phyloP scores from a whole-genome alignment of 2,113 vertebrate genomes.

The Grammomys surdaster region DNA sequence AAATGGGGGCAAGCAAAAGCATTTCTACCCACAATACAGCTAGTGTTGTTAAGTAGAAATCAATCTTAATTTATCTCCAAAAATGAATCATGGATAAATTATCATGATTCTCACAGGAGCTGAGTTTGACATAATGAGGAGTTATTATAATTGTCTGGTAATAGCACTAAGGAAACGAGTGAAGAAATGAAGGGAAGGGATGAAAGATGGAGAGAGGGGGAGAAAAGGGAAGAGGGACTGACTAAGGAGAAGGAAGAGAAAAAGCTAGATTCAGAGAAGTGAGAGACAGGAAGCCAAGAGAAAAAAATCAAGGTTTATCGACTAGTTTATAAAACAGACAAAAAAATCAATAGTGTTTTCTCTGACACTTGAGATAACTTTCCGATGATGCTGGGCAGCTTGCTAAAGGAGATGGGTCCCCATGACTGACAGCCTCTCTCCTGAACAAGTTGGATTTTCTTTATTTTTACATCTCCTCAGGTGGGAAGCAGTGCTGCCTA shows the following conservation, averaged over 20 bases:
- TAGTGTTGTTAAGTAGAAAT: background rate
- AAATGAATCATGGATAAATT: background rate
- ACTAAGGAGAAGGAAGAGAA: background rate
- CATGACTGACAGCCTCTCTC: slow-evolving; percentile 79
- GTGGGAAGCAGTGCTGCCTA: slow-evolving; percentile 65
- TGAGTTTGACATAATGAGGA: background rate
- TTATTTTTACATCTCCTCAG: slow-evolving; percentile 79
- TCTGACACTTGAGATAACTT: slow-evolving; percentile 86
- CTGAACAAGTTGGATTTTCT: slow-evolving; percentile 75
- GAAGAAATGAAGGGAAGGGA: background rate
- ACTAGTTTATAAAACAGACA: slow-evolving; percentile 86
- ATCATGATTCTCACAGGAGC: background rate
- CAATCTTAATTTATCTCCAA: background rate
- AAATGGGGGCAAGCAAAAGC: background rate
- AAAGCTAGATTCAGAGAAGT: background rate
- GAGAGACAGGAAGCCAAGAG: slow-evolving; percentile 44
- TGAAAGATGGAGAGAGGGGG: background rate
- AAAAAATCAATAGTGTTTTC: slow-evolving; percentile 87
- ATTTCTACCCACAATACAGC: background rate
- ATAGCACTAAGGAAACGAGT: background rate
- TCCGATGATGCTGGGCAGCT: slow-evolving; percentile 74
- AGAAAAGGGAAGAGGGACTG: background rate
- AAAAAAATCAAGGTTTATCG: slow-evolving; percentile 82
- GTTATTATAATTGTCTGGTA: background rate
- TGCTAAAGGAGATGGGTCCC: slow-evolving; percentile 80